phyloP scores from a whole-genome alignment of 2,888 invertebrate species.

The Mantis religiosa region DNA sequence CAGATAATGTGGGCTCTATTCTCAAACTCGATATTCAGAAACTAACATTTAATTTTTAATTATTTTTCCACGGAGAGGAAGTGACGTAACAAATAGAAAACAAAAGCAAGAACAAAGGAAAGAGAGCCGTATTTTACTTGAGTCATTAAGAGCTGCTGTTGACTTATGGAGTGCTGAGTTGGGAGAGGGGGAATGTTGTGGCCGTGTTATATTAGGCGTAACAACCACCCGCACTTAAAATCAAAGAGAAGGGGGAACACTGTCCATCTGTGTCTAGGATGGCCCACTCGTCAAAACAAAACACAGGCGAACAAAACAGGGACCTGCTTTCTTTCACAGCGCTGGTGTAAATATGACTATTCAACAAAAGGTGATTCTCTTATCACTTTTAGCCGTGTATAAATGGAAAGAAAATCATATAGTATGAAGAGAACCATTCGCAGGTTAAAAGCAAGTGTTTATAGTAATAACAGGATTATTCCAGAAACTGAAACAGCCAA shows the following conservation, averaged over 20 bases:
- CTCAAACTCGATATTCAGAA: too few species aligned
- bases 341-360: not conserved
- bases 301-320: not conserved
- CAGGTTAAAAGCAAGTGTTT: too few species aligned
- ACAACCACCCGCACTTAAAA: slow-evolving; percentile 15
- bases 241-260: not conserved
- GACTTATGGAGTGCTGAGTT: not conserved
- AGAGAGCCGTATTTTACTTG: not conserved
- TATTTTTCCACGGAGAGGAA: too few species aligned
- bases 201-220: slow-evolving; percentile 14
- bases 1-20: too few species aligned
- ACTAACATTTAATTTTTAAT: too few species aligned
- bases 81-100: not conserved
- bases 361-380: not conserved
- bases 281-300: not conserved
- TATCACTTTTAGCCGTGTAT: not conserved
- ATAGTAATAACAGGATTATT: too few species aligned
- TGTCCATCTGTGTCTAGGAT: not conserved
- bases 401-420: too few species aligned
- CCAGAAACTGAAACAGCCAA: too few species aligned
- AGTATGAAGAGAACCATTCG: too few species aligned
- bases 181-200: not conserved
- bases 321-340: not conserved
- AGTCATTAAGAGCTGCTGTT: not conserved
- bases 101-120: not conserved